These are phyloP conservation scores for Drosophila borborema DNA, from an alignment of 2,888 invertebrate genomes.

Conservation along the genomic window DNA sequence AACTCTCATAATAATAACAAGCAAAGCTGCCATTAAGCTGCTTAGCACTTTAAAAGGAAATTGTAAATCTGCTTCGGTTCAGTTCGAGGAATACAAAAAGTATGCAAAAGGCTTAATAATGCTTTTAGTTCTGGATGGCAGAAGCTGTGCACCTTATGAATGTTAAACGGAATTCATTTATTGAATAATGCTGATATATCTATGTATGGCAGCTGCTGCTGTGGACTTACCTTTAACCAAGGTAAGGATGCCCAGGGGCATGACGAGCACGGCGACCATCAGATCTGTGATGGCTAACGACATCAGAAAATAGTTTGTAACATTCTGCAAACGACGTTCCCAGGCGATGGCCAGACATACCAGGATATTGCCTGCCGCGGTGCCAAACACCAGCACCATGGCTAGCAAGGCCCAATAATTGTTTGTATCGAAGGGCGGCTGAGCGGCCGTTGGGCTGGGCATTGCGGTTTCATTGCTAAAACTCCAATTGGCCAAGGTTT, in stretches of 20 bases:
- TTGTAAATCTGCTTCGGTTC: background rate
- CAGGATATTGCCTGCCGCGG: slow-evolving; percentile 96
- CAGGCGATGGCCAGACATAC: slow-evolving; percentile 97
- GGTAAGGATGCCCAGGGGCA: slow-evolving; percentile 96
- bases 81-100: background rate
- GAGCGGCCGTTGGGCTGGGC: slow-evolving; percentile 2
- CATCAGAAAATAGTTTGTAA: slow-evolving; percentile 98
- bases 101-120: background rate
- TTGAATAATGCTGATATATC: background rate
- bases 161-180: background rate
- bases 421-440: slow-evolving; percentile 82
- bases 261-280: slow-evolving; percentile 96
- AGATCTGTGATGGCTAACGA: slow-evolving; percentile 97
- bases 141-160: background rate
- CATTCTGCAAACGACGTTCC: slow-evolving; percentile 96
- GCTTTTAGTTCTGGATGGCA: too few relatives aligned
- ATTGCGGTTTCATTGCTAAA: slow-evolving; percentile 47
- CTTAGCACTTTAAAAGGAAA: background rate
- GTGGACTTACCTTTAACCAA: slow-evolving; percentile 91
- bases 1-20: background rate
- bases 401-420: slow-evolving; percentile 95
- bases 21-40: background rate
- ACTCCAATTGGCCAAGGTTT: slow-evolving; percentile 42
- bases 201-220: background rate
- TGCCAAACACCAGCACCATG: slow-evolving; percentile 91